A percentile compares a stretch with the other conserved stretches of the same genome.
Evolutionary conservation across 2,113 vertebrate species (phyloP).

Genomic region (Limanda limanda): DNA sequence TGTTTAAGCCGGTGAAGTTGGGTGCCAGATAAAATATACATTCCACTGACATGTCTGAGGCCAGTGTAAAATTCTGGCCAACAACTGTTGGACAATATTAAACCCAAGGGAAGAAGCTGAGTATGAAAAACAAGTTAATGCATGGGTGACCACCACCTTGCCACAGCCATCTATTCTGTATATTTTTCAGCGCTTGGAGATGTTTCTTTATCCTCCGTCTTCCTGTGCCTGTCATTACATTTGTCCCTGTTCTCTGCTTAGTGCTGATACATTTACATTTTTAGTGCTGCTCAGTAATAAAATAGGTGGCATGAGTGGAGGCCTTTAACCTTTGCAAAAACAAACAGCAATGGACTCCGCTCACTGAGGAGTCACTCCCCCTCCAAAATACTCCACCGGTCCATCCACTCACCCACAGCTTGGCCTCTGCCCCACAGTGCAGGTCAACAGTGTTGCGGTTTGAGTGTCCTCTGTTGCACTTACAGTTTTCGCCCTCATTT

Average conservation of each 20-base stretch:
- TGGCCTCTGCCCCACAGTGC: slow-evolving; percentile 76
- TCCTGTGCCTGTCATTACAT: slow-evolving; percentile 52
- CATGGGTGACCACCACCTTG: slow-evolving; percentile 63
- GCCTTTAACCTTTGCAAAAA: slow-evolving; percentile 66
- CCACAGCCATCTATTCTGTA: slow-evolving; percentile 70
- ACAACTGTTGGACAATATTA: slow-evolving; percentile 73
- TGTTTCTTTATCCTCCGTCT: slow-evolving; percentile 59
- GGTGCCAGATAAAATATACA: slow-evolving; percentile 72
- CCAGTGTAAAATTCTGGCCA: slow-evolving; percentile 65
- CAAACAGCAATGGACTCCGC: slow-evolving; percentile 66
- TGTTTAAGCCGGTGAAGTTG: slow-evolving; percentile 58
- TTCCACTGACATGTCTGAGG: slow-evolving; percentile 72
- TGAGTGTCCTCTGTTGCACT: slow-evolving; percentile 69
- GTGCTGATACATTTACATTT: slow-evolving; percentile 81
- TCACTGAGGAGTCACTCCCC: slow-evolving; percentile 44
- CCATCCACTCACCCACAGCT: slow-evolving; percentile 45
- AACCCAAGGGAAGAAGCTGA: slow-evolving; percentile 70
- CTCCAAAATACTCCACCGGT: slow-evolving; percentile 30
- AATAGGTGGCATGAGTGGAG: slow-evolving; percentile 68
- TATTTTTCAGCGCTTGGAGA: slow-evolving; percentile 54
- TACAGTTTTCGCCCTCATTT: slow-evolving; percentile 59
- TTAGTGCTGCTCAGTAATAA: slow-evolving; percentile 77
- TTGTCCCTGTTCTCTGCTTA: slow-evolving; percentile 71
- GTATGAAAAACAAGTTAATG: slow-evolving; percentile 78
- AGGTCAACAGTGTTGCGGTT: slow-evolving; percentile 84